Evolutionary conservation across 2,113 vertebrate genomes (phyloP).

Genomic region (Odocoileus virginianus): DNA sequence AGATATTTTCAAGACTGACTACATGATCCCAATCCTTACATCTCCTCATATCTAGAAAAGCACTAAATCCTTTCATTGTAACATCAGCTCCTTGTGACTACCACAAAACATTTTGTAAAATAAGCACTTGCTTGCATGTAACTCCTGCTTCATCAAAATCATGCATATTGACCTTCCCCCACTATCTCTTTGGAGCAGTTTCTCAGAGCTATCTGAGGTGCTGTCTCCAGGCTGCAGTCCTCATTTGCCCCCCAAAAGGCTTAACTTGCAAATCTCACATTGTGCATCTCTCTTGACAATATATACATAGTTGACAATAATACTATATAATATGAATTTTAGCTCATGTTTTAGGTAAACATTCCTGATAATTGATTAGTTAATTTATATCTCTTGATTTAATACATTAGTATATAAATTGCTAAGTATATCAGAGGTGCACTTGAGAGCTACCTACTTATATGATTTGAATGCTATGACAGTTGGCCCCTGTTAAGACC

Average conservation of each 20-base stretch:
- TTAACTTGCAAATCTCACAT: neutral
- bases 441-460: neutral
- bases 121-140: neutral
- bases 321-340: neutral
- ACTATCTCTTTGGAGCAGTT: neutral
- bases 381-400: neutral
- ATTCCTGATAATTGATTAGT: neutral
- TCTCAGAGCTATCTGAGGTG: neutral
- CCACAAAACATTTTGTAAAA: neutral
- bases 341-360: neutral
- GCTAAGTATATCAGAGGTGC: neutral
- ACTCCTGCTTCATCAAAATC: neutral
- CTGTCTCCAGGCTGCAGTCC: neutral
- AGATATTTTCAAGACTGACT: neutral
- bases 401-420: neutral
- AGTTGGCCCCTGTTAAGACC: neutral
- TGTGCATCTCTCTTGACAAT: neutral
- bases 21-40: neutral
- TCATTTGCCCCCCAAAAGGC: neutral
- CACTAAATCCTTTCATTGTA: neutral
- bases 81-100: neutral
- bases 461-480: neutral
- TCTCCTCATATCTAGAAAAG: neutral
- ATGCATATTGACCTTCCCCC: neutral
- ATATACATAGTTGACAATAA: neutral